phyloP scores from a whole-genome alignment of 2,888 invertebrate species.

The Drosophila multiciliata region DNA sequence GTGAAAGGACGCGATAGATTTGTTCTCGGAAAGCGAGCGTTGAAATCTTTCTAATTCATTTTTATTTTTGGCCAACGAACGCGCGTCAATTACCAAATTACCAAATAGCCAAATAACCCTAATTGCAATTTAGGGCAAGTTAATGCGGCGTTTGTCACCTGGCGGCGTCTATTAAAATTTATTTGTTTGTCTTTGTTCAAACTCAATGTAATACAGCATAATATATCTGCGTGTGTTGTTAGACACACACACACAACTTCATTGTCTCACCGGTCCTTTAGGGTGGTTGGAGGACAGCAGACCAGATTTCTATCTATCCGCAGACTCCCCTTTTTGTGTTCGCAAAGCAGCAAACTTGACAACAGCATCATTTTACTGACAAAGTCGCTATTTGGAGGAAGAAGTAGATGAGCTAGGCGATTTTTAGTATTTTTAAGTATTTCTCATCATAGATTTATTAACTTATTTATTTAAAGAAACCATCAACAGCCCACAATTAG shows the following conservation, averaged over 20 bases:
- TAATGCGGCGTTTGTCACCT: slow-evolving; percentile 69
- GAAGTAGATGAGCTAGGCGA: not conserved
- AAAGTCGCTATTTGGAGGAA: not conserved
- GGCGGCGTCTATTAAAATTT: slow-evolving; percentile 74
- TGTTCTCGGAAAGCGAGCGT: not conserved
- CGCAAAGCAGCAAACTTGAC: slow-evolving; percentile 2
- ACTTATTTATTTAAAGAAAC: not conserved
- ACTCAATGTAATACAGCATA: slow-evolving; percentile 45
- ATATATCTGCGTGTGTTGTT: slow-evolving; percentile 22
- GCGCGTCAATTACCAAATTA: slow-evolving; percentile 61
- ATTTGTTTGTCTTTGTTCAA: slow-evolving; percentile 68
- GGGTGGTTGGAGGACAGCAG: not conserved
- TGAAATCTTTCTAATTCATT: slow-evolving; percentile 1
- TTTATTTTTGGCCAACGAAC: slow-evolving; percentile 23
- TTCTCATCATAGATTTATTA: not conserved
- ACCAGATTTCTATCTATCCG: not conserved
- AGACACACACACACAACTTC: slow-evolving; percentile 21
- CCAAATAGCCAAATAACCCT: slow-evolving; percentile 59
- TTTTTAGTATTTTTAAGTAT: not conserved
- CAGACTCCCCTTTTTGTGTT: not conserved
- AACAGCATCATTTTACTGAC: slow-evolving; percentile 8
- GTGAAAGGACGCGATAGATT: slow-evolving; percentile 11
- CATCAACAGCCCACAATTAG: not conserved
- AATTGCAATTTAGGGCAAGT: slow-evolving; percentile 72
- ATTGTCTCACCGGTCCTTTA: slow-evolving; percentile 10